Evolutionary conservation across 2,113 vertebrate genomes (phyloP).

Genomic region (Siniperca chuatsi): DNA sequence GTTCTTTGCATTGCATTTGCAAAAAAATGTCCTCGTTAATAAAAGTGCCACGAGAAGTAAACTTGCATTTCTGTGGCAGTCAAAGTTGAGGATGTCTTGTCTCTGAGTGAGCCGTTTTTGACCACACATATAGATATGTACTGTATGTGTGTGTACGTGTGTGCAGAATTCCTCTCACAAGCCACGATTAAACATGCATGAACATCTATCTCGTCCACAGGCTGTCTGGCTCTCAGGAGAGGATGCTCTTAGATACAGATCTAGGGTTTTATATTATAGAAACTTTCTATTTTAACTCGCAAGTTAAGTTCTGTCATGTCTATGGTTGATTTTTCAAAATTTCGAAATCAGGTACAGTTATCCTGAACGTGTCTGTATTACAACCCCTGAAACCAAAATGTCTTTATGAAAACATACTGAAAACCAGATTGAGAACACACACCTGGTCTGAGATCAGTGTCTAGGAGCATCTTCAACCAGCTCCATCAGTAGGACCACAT

Average conservation of each 20-base stretch:
- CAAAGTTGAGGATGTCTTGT: conserved; percentile 47
- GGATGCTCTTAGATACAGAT: conserved; percentile 50
- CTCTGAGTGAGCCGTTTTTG: conserved; percentile 61
- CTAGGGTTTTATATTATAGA: neutral
- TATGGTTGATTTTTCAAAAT: neutral
- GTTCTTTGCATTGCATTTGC: conserved; percentile 79
- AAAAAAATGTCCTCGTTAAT: conserved; percentile 55
- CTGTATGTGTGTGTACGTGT: conserved; percentile 13
- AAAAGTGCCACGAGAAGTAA: conserved; percentile 54
- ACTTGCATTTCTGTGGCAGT: conserved; percentile 71
- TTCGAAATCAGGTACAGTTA: neutral
- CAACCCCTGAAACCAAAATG: neutral
- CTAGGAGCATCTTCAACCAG: conserved; percentile 56
- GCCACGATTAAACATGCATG: conserved; percentile 74
- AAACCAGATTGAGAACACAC: neutral
- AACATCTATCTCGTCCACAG: conserved; percentile 64
- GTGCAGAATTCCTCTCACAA: conserved; percentile 73
- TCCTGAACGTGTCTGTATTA: neutral
- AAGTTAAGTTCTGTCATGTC: neutral
- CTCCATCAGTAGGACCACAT: conserved; percentile 68
- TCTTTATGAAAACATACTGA: neutral
- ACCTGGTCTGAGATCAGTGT: conserved; percentile 36
- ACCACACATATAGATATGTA: neutral
- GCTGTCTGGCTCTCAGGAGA: conserved; percentile 64
- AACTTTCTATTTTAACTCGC: neutral